phyloP scores from a whole-genome alignment of 2,113 vertebrate species.

The Ceyx margarethae region DNA sequence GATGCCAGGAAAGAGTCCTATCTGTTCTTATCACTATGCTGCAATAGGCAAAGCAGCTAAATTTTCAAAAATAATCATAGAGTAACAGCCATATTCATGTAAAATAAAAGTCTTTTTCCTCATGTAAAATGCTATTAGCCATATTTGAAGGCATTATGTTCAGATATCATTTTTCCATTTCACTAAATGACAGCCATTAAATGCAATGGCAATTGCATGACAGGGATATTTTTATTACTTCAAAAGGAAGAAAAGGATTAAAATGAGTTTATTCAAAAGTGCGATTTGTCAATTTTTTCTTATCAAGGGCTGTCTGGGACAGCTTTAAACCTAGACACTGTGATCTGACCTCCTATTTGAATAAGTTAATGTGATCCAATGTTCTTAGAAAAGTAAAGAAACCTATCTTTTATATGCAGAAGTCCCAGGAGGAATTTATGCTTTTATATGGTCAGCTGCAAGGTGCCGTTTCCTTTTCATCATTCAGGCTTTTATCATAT shows the following conservation, averaged over 20 bases:
- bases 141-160: slow-evolving; percentile 76
- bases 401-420: slow-evolving; percentile 87
- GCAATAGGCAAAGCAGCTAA: slow-evolving; percentile 68
- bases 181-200: slow-evolving; percentile 80
- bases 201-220: slow-evolving; percentile 75
- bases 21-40: slow-evolving; percentile 58
- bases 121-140: slow-evolving; percentile 76
- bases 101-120: slow-evolving; percentile 73
- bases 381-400: slow-evolving; percentile 78
- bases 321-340: slow-evolving; percentile 80
- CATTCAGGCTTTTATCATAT: slow-evolving; percentile 82
- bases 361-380: slow-evolving; percentile 87
- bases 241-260: slow-evolving; percentile 82
- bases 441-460: slow-evolving; percentile 88
- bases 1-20: slow-evolving; percentile 53
- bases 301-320: slow-evolving; percentile 73
- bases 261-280: slow-evolving; percentile 86
- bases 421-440: slow-evolving; percentile 84
- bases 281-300: slow-evolving; percentile 82
- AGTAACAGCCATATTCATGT: slow-evolving; percentile 68
- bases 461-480: slow-evolving; percentile 87
- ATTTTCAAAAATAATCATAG: slow-evolving; percentile 71
- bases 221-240: slow-evolving; percentile 84
- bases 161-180: slow-evolving; percentile 78
- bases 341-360: slow-evolving; percentile 87